Evolutionary conservation across 2,797 vertebrate species (phyloP).

Genomic region (Oceanodroma leucorhoa): DNA sequence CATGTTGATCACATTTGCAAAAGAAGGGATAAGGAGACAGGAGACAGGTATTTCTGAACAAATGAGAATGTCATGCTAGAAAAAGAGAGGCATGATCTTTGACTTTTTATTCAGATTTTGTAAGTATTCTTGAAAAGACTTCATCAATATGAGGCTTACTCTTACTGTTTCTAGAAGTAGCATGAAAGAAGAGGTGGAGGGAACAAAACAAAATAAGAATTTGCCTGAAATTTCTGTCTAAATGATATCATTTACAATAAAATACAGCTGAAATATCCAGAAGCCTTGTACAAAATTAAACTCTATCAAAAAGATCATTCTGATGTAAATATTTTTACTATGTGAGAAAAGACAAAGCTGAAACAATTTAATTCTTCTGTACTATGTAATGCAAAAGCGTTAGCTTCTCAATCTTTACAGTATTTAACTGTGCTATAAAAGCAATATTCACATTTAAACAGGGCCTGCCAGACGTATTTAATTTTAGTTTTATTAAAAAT

Average conservation of each 20-base stretch:
- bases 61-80: background rate
- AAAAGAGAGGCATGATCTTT: background rate
- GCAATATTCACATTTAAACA: background rate
- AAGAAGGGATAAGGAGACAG: background rate
- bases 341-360: background rate
- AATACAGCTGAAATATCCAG: background rate
- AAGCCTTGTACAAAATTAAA: background rate
- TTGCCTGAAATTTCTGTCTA: background rate
- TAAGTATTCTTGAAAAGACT: background rate
- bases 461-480: background rate
- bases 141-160: background rate
- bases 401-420: background rate
- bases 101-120: background rate
- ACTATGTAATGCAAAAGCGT: background rate
- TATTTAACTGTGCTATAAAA: background rate
- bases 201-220: background rate
- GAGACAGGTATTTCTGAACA: background rate
- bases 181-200: background rate
- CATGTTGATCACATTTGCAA: background rate
- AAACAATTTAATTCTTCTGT: background rate
- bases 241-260: background rate
- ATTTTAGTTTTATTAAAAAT: slow-evolving; percentile 31
- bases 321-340: background rate
- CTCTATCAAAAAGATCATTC: background rate
- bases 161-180: background rate